Conservation (phyloP, 2,797 vertebrate species). For the Buceros bicornis region DNA sequence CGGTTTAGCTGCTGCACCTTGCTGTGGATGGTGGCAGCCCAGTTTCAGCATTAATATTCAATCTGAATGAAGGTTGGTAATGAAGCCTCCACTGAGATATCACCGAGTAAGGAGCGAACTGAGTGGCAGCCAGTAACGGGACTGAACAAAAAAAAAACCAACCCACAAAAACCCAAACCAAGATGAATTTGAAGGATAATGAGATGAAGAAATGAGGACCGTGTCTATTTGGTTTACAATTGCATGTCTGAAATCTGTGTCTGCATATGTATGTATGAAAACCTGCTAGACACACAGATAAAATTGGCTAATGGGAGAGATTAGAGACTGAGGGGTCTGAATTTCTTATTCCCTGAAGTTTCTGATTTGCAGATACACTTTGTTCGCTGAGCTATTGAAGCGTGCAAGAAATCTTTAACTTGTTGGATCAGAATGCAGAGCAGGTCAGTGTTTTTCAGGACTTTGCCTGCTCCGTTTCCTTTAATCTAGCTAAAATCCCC, state of each 20-base stretch:
- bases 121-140: background rate
- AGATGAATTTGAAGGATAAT: background rate
- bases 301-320: background rate
- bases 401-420: background rate
- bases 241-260: background rate
- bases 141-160: background rate
- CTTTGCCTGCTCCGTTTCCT: background rate
- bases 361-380: background rate
- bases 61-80: background rate
- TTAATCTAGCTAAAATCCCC: background rate
- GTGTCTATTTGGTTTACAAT: background rate
- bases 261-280: background rate
- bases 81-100: background rate
- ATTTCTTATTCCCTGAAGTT: background rate
- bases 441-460: background rate
- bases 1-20: background rate
- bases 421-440: background rate
- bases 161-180: background rate
- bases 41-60: constrained; percentile 17
- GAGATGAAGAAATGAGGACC: background rate
- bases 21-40: background rate
- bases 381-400: background rate
- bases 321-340: background rate
- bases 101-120: background rate
- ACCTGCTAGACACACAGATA: background rate